Conservation (phyloP, 2,797 vertebrate genomes). For the Chrosomus eos region DNA sequence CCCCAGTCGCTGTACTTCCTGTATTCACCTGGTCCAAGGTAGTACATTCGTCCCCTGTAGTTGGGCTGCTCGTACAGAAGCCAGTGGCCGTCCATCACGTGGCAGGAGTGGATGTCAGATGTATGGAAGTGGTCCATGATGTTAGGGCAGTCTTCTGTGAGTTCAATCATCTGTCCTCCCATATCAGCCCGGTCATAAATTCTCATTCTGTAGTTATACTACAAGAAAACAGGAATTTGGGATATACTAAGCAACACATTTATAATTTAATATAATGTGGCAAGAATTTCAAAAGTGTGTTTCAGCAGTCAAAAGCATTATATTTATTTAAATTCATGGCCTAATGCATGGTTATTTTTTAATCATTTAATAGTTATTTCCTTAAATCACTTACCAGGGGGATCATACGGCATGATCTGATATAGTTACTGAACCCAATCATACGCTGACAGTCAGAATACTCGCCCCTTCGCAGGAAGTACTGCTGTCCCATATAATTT, state of each 20-base stretch:
- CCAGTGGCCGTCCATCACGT: too few species aligned
- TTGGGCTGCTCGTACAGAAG: slow-evolving; percentile 31
- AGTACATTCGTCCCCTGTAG: slow-evolving; percentile 72
- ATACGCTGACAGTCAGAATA: slow-evolving; percentile 70
- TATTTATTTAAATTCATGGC: neutral
- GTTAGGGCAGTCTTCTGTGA: too few species aligned
- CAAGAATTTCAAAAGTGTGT: neutral
- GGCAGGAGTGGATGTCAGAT: too few species aligned
- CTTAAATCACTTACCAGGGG: slow-evolving; percentile 38
- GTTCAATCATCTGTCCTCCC: too few species aligned
- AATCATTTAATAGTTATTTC: neutral
- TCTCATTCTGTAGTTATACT: slow-evolving; percentile 26
- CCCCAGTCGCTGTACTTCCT: slow-evolving; percentile 75
- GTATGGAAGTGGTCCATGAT: too few species aligned
- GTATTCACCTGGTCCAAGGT: slow-evolving; percentile 71
- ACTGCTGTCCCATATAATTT: slow-evolving; percentile 73
- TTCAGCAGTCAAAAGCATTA: neutral
- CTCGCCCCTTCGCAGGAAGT: slow-evolving; percentile 71
- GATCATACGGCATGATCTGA: slow-evolving; percentile 51
- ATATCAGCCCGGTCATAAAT: too few species aligned
- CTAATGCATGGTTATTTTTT: neutral
- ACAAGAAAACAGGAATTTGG: neutral
- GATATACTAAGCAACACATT: neutral
- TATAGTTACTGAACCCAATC: slow-evolving; percentile 62
- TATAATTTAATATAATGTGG: neutral